phyloP scores from a whole-genome alignment of 2,888 invertebrate genomes.

The Pycnomerus fuliginosus region DNA sequence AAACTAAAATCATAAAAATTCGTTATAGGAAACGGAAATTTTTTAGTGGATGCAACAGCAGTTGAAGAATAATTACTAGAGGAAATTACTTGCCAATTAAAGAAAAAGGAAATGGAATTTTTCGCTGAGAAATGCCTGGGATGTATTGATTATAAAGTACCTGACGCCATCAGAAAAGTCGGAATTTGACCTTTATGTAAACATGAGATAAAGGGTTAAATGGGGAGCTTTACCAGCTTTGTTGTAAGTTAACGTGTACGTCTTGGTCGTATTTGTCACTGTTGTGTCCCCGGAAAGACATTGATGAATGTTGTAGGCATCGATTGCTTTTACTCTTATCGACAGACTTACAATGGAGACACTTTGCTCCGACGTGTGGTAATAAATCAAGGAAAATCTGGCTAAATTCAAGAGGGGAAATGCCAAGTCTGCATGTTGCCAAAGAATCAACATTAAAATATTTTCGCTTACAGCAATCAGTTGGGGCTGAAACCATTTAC shows the following conservation, averaged over 20 bases:
- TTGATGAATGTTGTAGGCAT: constrained; percentile 24
- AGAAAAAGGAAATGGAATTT: too few relatives aligned
- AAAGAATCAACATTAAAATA: background rate
- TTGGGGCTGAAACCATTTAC: too few relatives aligned
- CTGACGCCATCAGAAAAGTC: too few relatives aligned
- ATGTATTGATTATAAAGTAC: too few relatives aligned
- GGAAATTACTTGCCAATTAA: too few relatives aligned
- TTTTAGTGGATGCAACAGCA: too few relatives aligned
- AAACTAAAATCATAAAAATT: too few relatives aligned
- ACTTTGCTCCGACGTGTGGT: constrained; percentile 19
- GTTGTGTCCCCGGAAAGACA: constrained; percentile 18
- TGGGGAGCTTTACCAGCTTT: constrained; percentile 2
- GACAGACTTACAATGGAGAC: constrained; percentile 24
- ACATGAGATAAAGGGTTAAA: constrained; percentile 5
- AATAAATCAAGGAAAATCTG: constrained; percentile 24
- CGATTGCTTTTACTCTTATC: constrained; percentile 25
- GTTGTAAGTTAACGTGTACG: constrained; percentile 3
- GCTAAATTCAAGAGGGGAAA: background rate
- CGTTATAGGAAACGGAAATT: too few relatives aligned
- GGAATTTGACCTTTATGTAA: background rate
- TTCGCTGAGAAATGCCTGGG: too few relatives aligned
- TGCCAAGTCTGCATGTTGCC: background rate
- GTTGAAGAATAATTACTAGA: too few relatives aligned
- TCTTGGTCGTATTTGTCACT: constrained; percentile 22
- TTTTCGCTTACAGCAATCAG: background rate